Evolutionary conservation across 2,113 vertebrate genomes (phyloP).

Genomic region (Sapajus apella): DNA sequence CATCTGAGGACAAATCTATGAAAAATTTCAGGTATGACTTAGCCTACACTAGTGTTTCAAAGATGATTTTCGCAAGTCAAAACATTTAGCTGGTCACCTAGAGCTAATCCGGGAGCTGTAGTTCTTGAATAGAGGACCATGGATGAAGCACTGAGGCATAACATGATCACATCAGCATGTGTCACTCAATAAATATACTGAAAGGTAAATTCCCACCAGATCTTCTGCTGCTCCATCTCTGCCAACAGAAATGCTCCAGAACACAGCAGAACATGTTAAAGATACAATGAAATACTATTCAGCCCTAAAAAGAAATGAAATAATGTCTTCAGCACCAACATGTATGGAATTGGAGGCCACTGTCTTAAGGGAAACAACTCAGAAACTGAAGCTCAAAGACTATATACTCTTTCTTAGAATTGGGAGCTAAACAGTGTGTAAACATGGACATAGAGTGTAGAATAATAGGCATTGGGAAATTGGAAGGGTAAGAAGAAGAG

Average conservation of each 20-base stretch:
- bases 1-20: slow-evolving; percentile 9
- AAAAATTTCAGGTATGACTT: slow-evolving; percentile 11
- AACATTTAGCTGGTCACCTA: background rate
- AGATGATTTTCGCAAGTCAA: slow-evolving; percentile 15
- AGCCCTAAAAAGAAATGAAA: background rate
- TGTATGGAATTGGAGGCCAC: no score
- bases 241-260: background rate
- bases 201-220: background rate
- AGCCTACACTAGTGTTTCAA: background rate
- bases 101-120: background rate
- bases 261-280: background rate
- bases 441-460: no score
- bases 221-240: background rate
- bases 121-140: background rate
- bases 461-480: no score
- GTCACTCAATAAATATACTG: background rate
- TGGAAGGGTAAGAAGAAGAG: no score
- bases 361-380: no score
- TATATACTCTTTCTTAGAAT: no score
- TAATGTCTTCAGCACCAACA: no score
- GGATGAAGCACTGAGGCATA: background rate
- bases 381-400: no score
- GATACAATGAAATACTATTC: background rate
- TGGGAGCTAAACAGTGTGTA: no score
- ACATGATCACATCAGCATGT: background rate